A percentile compares a stretch with the other conserved stretches of the same genome.
Evolutionary conservation across 1,140 invertebrate species (phyloP).

Genomic region (Zaprionus capensis): DNA sequence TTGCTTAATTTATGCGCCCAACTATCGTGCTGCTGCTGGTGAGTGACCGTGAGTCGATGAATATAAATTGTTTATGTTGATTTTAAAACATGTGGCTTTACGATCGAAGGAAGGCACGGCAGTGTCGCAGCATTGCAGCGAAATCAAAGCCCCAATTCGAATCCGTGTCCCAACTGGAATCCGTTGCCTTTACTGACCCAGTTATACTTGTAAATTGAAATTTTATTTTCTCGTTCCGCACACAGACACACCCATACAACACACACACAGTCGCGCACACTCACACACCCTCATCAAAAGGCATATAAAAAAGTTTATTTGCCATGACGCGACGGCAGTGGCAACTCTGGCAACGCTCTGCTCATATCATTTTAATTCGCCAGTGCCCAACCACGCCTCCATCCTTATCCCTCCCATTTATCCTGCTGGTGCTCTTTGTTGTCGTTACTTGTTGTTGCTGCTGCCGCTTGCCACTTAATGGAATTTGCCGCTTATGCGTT

Average conservation of each 20-base stretch:
- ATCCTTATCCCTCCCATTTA: constrained; percentile 15
- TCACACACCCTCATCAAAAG: constrained; percentile 61
- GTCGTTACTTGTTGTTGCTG: constrained; percentile 33
- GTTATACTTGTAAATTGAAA: constrained; percentile 77
- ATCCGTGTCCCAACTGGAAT: constrained; percentile 16
- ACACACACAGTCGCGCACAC: constrained; percentile 10
- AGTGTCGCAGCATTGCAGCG: constrained; percentile 18
- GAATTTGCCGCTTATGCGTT: constrained; percentile 82
- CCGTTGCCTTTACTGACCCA: constrained; percentile 58
- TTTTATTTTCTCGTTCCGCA: constrained; percentile 60
- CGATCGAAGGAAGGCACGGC: constrained; percentile 20
- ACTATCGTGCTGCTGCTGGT: background rate
- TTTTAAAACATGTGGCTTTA: constrained; percentile 33
- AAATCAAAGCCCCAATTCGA: constrained; percentile 30
- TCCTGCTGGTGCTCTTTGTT: constrained; percentile 22
- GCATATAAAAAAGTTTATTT: constrained; percentile 73
- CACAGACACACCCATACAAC: constrained; percentile 7
- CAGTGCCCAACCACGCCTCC: constrained; percentile 5
- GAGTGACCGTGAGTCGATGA: constrained; percentile 49
- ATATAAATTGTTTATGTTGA: constrained; percentile 57
- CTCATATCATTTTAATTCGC: constrained; percentile 76
- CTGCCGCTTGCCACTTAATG: constrained; percentile 75
- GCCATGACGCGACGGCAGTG: constrained; percentile 58
- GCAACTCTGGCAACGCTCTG: constrained; percentile 57
- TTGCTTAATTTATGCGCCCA: background rate